Evolutionary conservation across 2,113 vertebrate genomes (phyloP).

Genomic region (Festucalex cinctus): DNA sequence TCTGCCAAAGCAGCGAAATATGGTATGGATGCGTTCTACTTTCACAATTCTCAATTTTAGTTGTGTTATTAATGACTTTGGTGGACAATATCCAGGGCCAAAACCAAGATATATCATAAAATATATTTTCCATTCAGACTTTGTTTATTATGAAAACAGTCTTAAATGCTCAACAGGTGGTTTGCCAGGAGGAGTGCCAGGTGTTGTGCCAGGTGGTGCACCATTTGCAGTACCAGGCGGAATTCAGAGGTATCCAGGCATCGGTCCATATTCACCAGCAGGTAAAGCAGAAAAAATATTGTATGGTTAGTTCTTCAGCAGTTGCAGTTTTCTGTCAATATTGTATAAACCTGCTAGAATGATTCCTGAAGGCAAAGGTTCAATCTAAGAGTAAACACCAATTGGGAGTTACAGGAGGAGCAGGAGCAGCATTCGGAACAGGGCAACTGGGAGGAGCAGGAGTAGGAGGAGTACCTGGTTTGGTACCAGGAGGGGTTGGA

Average conservation of each 20-base stretch:
- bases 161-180: constrained; percentile 9
- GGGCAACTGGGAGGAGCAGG: constrained; percentile 13
- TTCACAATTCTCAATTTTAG: neutral
- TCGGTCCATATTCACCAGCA: constrained; percentile 42
- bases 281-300: constrained; percentile 61
- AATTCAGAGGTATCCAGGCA: constrained; percentile 11
- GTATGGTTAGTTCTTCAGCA: neutral
- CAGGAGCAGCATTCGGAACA: neutral
- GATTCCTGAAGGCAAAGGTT: neutral
- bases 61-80: neutral
- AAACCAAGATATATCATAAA: neutral
- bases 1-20: constrained; percentile 10
- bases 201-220: constrained; percentile 12
- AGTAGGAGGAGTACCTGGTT: constrained; percentile 14
- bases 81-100: neutral
- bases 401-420: neutral
- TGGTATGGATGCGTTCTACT: neutral
- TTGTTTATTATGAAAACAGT: neutral
- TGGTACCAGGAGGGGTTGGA: constrained; percentile 14
- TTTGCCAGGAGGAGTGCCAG: constrained; percentile 16
- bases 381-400: neutral
- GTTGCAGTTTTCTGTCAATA: neutral
- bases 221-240: constrained; percentile 25
- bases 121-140: neutral
- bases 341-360: neutral